These are phyloP conservation scores for Resseliella maxima DNA, from an alignment of 2,888 invertebrate genomes.

Conservation along the genomic window DNA sequence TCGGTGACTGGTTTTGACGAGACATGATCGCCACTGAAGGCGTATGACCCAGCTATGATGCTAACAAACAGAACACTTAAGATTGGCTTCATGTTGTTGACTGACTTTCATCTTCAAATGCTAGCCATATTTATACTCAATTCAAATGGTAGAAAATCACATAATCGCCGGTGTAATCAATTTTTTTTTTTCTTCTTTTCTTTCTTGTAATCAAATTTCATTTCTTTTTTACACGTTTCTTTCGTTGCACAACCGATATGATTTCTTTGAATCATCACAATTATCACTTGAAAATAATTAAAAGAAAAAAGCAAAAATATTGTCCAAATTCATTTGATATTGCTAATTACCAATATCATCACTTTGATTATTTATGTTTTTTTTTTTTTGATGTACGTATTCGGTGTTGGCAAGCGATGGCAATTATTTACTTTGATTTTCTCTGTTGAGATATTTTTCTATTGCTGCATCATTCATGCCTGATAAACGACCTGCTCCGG, in stretches of 20 bases:
- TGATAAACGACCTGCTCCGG: neutral
- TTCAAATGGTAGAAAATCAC: neutral
- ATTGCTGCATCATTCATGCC: neutral
- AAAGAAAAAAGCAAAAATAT: neutral
- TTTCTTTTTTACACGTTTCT: neutral
- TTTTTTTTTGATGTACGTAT: neutral
- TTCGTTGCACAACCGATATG: neutral
- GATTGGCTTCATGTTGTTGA: constrained; percentile 59
- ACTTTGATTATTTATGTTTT: neutral
- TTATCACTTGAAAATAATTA: neutral
- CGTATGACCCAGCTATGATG: constrained; percentile 57
- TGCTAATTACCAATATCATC: too few relatives aligned
- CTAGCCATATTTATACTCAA: neutral
- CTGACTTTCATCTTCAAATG: constrained; percentile 56
- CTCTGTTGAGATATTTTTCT: neutral
- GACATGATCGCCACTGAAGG: constrained; percentile 56
- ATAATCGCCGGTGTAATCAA: neutral
- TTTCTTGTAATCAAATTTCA: neutral
- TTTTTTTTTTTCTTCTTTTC: neutral
- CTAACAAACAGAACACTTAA: constrained; percentile 58
- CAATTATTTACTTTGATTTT: neutral
- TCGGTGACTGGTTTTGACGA: constrained; percentile 58
- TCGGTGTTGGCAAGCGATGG: neutral
- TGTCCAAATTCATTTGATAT: neutral
- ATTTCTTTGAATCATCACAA: neutral